Evolutionary conservation across 1,140 invertebrate genomes (phyloP).

Genomic region (Penaeus japonicus): DNA sequence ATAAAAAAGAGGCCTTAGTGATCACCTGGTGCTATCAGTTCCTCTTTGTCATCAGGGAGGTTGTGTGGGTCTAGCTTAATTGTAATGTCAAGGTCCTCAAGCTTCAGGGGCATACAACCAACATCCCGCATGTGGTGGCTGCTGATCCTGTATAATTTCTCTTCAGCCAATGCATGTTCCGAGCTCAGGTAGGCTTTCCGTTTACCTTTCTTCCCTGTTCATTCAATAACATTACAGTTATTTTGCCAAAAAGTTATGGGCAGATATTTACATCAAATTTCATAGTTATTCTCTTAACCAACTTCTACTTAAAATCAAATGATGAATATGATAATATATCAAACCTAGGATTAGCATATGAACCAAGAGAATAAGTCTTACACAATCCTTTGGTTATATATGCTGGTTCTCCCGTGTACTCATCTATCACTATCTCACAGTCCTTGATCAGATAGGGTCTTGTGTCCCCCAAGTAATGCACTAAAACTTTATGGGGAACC

Average conservation of each 20-base stretch:
- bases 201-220: not conserved
- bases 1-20: too few relatives aligned
- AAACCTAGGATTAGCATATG: too few relatives aligned
- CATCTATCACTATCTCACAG: slow-evolving; percentile 17
- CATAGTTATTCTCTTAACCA: too few relatives aligned
- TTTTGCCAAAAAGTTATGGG: too few relatives aligned
- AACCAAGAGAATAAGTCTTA: not conserved
- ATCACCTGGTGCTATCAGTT: slow-evolving; percentile 2
- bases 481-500: slow-evolving; percentile 8
- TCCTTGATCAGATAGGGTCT: slow-evolving; percentile 16
- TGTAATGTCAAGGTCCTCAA: slow-evolving; percentile 27
- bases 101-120: not conserved
- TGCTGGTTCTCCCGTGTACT: not conserved
- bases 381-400: not conserved
- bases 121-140: not conserved
- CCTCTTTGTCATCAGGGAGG: not conserved
- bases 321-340: too few relatives aligned
- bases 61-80: not conserved
- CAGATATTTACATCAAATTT: too few relatives aligned
- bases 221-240: not conserved
- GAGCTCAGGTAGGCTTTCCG: not conserved
- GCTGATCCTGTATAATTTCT: slow-evolving; percentile 13
- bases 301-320: too few relatives aligned
- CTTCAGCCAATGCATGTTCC: not conserved
- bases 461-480: slow-evolving; percentile 32